Evolutionary conservation across 2,797 vertebrate species (phyloP), one percentile per base, ranked within the genome.

Genomic region (Heteromormyrus szaboi): DNA sequence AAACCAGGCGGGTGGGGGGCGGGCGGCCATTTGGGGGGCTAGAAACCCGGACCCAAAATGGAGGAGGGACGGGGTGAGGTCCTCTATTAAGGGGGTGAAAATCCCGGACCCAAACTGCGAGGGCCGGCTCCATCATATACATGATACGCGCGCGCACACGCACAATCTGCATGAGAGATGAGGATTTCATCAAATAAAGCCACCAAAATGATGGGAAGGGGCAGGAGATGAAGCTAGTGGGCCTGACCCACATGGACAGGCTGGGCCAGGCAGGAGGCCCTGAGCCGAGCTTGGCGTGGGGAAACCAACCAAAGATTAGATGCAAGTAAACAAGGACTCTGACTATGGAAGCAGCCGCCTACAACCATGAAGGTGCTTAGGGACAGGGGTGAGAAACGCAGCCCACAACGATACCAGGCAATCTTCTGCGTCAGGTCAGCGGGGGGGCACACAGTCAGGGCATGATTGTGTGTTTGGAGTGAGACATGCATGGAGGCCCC

Each of bases 1-100:
- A 91, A 93, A 93, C 90, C 92, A 93, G 84, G 92, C 4, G 22
- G 19, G 44, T n/a, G 68, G 68, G 25, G n/a, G 29, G 25, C 25
- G 25, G 56, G 2, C 2, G 46, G 51, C 33, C 51, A 84, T 19
- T 14, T 19, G 56, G 53, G 83, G 51, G 33, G 11, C 29, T 22
- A 48, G 2, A 22, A 3, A 19, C 41, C 6, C 12, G 19, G 25
- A 33, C 11, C 85, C 59, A 65, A 3, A 65, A 11, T 29, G 9
- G 11, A 25, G 22, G 22, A 25, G 54, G 54, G 54, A 2, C 17
- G 1, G 51, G 12, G 51, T 17, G 51, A 53, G 51, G 4, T 2
- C 7, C n/a, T n/a, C 56, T 2, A 22, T 59, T 59, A 22, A 8
- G n/a, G 56, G 5, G 2, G n/a, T 22, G n/a, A 22, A 22, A 59